These are phyloP conservation scores for Drosophila formosana DNA, from an alignment of 2,888 invertebrate genomes.

Conservation along the genomic window DNA sequence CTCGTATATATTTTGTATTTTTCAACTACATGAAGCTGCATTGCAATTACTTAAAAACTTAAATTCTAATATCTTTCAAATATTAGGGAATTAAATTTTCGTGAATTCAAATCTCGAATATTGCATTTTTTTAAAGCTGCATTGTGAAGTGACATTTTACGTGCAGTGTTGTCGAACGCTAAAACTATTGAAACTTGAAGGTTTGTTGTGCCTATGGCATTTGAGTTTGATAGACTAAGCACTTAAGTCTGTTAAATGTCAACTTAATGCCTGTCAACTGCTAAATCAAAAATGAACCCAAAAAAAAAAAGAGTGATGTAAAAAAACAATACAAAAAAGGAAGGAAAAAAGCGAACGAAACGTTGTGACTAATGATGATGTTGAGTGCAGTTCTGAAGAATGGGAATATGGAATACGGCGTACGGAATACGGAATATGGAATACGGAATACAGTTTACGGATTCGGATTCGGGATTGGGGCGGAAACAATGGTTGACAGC, in stretches of 20 bases:
- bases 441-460: conserved; percentile 31
- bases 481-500: conserved; percentile 55
- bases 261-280: conserved; percentile 34
- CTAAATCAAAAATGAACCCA: conserved; percentile 26
- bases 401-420: conserved; percentile 15
- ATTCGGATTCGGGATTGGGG: conserved; percentile 37
- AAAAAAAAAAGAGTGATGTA: background rate
- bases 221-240: background rate
- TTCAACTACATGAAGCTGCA: too few relatives aligned
- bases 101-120: too few relatives aligned
- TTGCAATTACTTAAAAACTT: too few relatives aligned
- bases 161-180: too few relatives aligned
- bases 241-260: conserved; percentile 37
- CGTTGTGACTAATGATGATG: conserved; percentile 56
- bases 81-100: too few relatives aligned
- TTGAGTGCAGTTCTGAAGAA: conserved; percentile 36
- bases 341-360: conserved; percentile 6
- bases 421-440: conserved; percentile 24
- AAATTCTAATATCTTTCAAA: too few relatives aligned
- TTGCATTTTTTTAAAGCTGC: too few relatives aligned
- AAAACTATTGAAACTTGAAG: background rate
- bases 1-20: too few relatives aligned
- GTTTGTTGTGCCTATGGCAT: background rate
- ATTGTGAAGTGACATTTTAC: too few relatives aligned
- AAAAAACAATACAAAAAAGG: background rate